phyloP scores from a whole-genome alignment of 2,113 vertebrate species.

The Tamias sibiricus region DNA sequence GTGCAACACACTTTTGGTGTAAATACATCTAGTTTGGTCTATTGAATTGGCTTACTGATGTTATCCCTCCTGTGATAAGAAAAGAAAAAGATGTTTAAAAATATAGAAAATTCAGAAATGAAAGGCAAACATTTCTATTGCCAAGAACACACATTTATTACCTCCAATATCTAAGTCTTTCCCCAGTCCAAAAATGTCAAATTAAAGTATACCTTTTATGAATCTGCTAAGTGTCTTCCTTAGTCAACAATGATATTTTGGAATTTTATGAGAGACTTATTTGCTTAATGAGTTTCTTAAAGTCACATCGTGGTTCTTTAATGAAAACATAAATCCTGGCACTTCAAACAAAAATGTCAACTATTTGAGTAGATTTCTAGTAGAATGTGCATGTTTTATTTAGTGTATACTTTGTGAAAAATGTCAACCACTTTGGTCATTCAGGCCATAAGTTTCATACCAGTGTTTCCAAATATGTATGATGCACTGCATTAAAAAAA shows the following conservation, averaged over 20 bases:
- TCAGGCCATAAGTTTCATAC: not conserved
- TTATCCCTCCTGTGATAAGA: not conserved
- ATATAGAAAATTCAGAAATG: not conserved
- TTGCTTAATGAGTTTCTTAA: slow-evolving; percentile 23
- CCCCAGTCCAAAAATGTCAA: not conserved
- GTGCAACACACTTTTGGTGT: not conserved
- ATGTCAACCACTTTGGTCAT: not conserved
- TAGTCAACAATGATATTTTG: slow-evolving; percentile 15
- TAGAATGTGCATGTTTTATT: not conserved
- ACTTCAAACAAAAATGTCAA: not conserved
- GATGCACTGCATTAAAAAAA: not conserved
- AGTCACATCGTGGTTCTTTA: not conserved
- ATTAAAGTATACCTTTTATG: not conserved
- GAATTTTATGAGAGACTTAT: not conserved
- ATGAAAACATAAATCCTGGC: slow-evolving; percentile 27
- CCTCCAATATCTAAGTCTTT: not conserved
- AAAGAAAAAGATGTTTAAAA: not conserved
- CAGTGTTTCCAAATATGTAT: not conserved
- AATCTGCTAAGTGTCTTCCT: not conserved
- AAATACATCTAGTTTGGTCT: not conserved
- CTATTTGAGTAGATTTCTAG: not conserved
- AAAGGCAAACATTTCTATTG: not conserved
- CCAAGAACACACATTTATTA: not conserved
- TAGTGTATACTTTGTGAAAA: not conserved
- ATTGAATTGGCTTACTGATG: not conserved